Percentiles rank a stretch among this genome's conserved stretches.
Conservation (phyloP, 2,113 vertebrate species). For the Notarius quadriscutis region DNA sequence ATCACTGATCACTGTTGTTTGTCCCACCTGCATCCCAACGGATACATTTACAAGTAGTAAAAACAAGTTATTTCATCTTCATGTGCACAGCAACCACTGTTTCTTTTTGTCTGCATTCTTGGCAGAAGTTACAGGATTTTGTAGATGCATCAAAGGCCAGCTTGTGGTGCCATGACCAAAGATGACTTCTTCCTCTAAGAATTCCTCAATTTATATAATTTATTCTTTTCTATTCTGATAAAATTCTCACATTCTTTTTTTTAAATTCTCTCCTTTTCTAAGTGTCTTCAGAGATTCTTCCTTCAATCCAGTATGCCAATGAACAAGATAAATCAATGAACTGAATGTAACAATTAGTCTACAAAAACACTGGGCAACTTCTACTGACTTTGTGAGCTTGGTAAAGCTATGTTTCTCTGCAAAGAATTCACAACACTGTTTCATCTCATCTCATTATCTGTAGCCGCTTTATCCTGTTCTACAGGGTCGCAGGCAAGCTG, state of each 20-base stretch:
- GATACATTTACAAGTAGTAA: background rate
- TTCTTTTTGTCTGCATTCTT: background rate
- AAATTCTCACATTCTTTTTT: background rate
- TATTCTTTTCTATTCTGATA: background rate
- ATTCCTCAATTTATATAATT: background rate
- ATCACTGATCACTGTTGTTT: background rate
- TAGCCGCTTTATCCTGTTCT: too few relatives aligned
- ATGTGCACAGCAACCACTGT: background rate
- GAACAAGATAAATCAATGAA: background rate
- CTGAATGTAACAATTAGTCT: too few relatives aligned
- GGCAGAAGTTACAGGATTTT: too few relatives aligned
- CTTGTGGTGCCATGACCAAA: background rate
- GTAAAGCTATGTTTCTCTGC: background rate
- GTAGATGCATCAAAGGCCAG: background rate
- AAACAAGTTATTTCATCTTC: background rate
- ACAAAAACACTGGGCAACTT: background rate
- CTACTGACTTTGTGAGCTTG: background rate
- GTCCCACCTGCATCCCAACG: too few relatives aligned
- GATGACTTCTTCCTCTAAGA: background rate
- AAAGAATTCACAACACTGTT: background rate
- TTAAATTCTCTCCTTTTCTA: background rate
- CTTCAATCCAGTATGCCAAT: background rate
- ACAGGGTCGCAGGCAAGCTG: too few relatives aligned
- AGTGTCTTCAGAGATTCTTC: background rate
- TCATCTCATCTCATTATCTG: too few relatives aligned